phyloP scores from a whole-genome alignment of 1,140 invertebrate genomes.

The Calliopsis andreniformis region DNA sequence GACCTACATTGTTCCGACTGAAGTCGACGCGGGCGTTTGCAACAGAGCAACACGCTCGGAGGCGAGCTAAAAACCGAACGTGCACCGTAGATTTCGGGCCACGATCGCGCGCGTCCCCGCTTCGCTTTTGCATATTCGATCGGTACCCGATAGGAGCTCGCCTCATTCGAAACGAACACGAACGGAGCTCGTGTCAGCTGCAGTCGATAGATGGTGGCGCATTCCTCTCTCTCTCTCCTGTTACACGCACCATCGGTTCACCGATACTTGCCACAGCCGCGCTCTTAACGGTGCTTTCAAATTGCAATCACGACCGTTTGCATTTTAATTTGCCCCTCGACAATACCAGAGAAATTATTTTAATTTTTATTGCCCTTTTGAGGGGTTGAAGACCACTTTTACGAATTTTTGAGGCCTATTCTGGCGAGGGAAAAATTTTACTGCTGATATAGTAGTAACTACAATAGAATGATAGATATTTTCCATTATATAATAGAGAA shows the following conservation, averaged over 20 bases:
- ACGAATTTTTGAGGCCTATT: too few relatives aligned
- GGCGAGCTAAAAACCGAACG: neutral
- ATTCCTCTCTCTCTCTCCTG: neutral
- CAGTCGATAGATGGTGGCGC: conserved; percentile 16
- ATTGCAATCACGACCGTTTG: neutral
- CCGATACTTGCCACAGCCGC: neutral
- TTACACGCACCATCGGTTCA: neutral
- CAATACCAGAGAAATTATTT: too few relatives aligned
- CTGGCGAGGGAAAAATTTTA: too few relatives aligned
- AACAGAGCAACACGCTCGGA: neutral
- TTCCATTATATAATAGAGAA: too few relatives aligned
- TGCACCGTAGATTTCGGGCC: conserved; percentile 21
- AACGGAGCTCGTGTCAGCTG: conserved; percentile 13
- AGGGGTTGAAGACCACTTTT: too few relatives aligned
- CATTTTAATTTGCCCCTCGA: too few relatives aligned
- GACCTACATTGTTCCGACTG: conserved; percentile 37
- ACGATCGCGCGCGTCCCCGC: conserved; percentile 12
- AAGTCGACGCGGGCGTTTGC: conserved; percentile 16
- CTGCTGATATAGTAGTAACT: too few relatives aligned
- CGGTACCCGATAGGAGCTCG: conserved; percentile 6
- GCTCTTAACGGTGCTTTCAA: conserved; percentile 2
- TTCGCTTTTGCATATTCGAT: conserved; percentile 41
- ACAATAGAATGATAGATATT: too few relatives aligned
- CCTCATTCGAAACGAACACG: neutral
- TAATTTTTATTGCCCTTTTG: too few relatives aligned